These are phyloP conservation scores for Anneissia japonica DNA, from an alignment of 35 echinoderm and acorn worm genomes.

Conservation along the genomic window DNA sequence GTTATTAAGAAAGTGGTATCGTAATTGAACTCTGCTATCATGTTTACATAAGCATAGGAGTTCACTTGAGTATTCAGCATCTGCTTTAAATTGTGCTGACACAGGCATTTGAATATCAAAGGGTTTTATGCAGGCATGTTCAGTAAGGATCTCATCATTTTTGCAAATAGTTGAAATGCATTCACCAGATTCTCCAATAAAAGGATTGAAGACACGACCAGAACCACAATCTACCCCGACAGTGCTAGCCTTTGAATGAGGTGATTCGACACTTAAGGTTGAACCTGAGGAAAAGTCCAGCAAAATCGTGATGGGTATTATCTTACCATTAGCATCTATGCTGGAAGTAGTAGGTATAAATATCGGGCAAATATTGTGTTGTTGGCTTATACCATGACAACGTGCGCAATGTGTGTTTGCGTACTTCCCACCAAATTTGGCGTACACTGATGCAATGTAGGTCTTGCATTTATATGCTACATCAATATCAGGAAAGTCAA, in stretches of 20 bases:
- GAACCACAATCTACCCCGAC: background rate
- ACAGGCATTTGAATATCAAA: background rate
- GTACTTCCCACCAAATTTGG: background rate
- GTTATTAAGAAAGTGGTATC: background rate
- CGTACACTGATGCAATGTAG: background rate
- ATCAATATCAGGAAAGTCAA: background rate
- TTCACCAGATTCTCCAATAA: background rate
- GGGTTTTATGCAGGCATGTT: background rate
- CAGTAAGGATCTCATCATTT: background rate
- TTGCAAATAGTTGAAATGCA: background rate
- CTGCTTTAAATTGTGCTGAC: too few relatives aligned
- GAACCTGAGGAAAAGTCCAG: background rate
- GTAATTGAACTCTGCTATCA: background rate
- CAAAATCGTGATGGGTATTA: background rate
- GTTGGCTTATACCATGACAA: background rate
- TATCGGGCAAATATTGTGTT: too few relatives aligned
- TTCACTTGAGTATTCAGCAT: background rate
- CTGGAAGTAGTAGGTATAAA: too few relatives aligned
- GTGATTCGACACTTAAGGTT: background rate
- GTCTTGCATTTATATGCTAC: background rate
- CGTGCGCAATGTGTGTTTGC: background rate
- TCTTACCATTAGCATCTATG: too few relatives aligned
- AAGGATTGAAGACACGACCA: background rate
- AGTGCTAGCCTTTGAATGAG: background rate
- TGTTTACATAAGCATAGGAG: background rate